A percentile compares a stretch with the other conserved stretches of the same genome.
phyloP scores from a whole-genome alignment of 1,140 invertebrate species.

The Formica selysi region DNA sequence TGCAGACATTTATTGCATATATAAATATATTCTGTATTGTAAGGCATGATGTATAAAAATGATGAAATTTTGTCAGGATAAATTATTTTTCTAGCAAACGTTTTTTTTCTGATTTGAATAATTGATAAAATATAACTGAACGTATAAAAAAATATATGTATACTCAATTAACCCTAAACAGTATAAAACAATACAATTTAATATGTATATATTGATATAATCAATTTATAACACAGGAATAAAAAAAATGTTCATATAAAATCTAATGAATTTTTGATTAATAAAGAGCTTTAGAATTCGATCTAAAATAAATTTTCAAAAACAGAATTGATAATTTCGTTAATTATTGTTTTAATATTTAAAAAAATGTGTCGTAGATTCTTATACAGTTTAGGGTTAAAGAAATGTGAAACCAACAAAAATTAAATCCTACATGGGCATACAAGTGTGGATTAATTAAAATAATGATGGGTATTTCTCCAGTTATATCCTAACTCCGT shows the following conservation, averaged over 20 bases:
- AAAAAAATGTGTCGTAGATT: neutral
- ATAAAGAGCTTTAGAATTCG: conserved; percentile 1
- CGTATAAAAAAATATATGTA: neutral
- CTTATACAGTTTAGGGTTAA: conserved; percentile 56
- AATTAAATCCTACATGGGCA: neutral
- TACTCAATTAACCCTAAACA: conserved; percentile 46
- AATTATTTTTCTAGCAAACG: conserved; percentile 58
- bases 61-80: conserved; percentile 50
- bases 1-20: conserved; percentile 18
- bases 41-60: conserved; percentile 34
- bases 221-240: conserved; percentile 22
- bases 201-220: conserved; percentile 13
- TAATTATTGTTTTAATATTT: conserved; percentile 1
- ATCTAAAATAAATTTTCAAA: neutral
- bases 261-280: conserved; percentile 9
- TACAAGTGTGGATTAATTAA: conserved; percentile 25
- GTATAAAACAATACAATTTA: conserved; percentile 29
- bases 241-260: neutral
- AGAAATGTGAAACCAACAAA: conserved; percentile 20
- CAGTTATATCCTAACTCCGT: neutral
- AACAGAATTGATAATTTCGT: neutral
- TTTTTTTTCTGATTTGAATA: conserved; percentile 50
- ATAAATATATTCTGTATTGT: conserved; percentile 44
- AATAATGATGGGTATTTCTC: conserved; percentile 5
- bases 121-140: conserved; percentile 25